Conservation (phyloP, 2,113 vertebrate genomes). For the Mormyrus lacerda region DNA sequence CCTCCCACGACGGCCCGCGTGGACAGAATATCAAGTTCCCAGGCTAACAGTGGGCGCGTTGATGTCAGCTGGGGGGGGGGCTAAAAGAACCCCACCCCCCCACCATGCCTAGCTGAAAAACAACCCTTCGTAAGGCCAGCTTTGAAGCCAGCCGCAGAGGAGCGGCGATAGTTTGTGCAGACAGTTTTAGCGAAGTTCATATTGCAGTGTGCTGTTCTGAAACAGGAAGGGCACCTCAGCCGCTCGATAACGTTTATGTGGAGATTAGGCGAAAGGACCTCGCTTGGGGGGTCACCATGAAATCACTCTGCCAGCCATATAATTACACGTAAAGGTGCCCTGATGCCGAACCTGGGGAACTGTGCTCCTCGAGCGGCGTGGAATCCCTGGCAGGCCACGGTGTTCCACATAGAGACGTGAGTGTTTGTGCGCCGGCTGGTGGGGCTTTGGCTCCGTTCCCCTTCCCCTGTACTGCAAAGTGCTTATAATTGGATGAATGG, state of each 20-base stretch:
- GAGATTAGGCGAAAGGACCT: background rate
- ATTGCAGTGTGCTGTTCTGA: background rate
- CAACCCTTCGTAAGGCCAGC: background rate
- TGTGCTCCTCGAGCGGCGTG: background rate
- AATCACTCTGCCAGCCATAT: background rate
- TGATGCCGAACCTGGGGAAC: background rate
- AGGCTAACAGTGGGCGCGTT: background rate
- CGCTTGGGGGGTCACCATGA: background rate
- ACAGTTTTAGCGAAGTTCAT: background rate
- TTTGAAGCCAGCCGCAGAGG: background rate
- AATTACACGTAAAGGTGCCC: background rate
- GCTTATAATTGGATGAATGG: conserved; percentile 46
- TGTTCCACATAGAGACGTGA: background rate
- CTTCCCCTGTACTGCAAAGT: conserved; percentile 39
- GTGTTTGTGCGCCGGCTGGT: background rate
- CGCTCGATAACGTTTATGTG: background rate
- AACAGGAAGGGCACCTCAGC: background rate
- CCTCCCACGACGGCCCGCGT: background rate
- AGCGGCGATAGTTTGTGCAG: background rate
- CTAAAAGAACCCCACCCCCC: background rate
- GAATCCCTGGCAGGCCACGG: background rate
- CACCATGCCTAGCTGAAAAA: background rate
- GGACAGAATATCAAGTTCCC: background rate
- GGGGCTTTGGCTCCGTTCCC: background rate
- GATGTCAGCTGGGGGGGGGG: background rate